Evolutionary conservation across 1,140 invertebrate genomes (phyloP).

Genomic region (Lasioglossum albipes): DNA sequence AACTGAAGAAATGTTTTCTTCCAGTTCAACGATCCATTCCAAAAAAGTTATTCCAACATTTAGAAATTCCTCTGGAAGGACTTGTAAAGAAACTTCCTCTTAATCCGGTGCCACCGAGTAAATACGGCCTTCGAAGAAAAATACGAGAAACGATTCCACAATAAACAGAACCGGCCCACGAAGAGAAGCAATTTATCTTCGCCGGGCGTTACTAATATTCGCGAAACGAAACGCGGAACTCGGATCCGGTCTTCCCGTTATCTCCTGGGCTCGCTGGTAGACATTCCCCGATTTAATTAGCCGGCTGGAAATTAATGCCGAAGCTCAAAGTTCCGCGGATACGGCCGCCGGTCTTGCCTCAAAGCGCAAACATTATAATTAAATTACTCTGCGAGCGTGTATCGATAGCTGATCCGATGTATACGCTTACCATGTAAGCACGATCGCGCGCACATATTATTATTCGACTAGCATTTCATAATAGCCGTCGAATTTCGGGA

Average conservation of each 20-base stretch:
- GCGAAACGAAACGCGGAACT: too few relatives aligned
- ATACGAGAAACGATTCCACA: too few relatives aligned
- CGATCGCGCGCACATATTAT: neutral
- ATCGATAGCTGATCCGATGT: neutral
- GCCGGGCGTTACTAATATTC: too few relatives aligned
- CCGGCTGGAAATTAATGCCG: neutral
- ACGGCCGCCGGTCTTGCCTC: neutral
- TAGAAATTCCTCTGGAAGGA: too few relatives aligned
- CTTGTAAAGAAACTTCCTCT: too few relatives aligned
- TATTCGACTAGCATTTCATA: neutral
- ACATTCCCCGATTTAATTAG: neutral
- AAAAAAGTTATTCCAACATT: too few relatives aligned
- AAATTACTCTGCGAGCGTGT: neutral
- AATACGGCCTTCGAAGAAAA: too few relatives aligned
- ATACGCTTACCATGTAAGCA: neutral
- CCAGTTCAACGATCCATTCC: too few relatives aligned
- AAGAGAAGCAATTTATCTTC: too few relatives aligned
- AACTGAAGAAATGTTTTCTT: too few relatives aligned
- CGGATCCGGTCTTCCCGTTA: neutral
- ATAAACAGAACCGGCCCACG: too few relatives aligned
- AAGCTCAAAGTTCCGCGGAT: neutral
- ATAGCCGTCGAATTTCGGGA: neutral
- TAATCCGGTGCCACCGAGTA: too few relatives aligned
- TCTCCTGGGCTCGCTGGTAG: neutral
- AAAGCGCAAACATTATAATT: slow-evolving; percentile 1